A percentile compares a stretch with the other conserved stretches of the same genome.
Evolutionary conservation across 2,888 invertebrate genomes (phyloP).

Genomic region (Sepiola atlantica): DNA sequence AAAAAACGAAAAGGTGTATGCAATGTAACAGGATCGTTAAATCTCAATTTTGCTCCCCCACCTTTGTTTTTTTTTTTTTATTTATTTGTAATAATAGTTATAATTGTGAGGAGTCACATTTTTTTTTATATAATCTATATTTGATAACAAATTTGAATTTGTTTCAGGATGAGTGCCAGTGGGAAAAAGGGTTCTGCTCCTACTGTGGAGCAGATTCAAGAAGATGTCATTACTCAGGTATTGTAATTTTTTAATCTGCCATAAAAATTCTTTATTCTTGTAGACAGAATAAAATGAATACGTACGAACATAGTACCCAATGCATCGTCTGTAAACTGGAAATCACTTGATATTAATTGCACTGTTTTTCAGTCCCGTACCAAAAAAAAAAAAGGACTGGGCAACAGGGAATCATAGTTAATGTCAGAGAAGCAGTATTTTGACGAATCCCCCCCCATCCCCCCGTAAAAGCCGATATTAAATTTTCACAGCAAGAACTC

Average conservation of each 20-base stretch:
- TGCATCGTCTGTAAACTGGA: too few relatives aligned
- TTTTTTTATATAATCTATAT: not conserved
- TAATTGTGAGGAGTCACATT: not conserved
- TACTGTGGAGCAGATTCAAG: slow-evolving; percentile 91
- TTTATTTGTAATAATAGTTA: too few relatives aligned
- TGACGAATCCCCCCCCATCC: too few relatives aligned
- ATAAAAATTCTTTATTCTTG: not conserved
- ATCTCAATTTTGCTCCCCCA: not conserved
- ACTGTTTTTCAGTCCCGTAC: too few relatives aligned
- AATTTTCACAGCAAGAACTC: too few relatives aligned
- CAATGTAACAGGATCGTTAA: not conserved
- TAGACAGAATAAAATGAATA: not conserved
- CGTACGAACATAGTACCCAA: too few relatives aligned
- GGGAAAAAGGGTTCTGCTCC: slow-evolving; percentile 59
- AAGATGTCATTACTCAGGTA: slow-evolving; percentile 86
- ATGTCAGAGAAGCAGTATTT: too few relatives aligned
- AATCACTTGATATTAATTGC: too few relatives aligned
- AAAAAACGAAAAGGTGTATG: too few relatives aligned
- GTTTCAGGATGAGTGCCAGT: slow-evolving; percentile 32
- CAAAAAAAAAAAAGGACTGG: too few relatives aligned
- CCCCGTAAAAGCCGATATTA: too few relatives aligned
- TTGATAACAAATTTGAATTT: not conserved
- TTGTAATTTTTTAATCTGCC: not conserved
- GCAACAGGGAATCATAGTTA: too few relatives aligned
- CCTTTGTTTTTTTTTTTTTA: not conserved